Evolutionary conservation across 2,888 invertebrate species (phyloP), one percentile per base, ranked within the genome.

Genomic region (Laspeyria flexula): DNA sequence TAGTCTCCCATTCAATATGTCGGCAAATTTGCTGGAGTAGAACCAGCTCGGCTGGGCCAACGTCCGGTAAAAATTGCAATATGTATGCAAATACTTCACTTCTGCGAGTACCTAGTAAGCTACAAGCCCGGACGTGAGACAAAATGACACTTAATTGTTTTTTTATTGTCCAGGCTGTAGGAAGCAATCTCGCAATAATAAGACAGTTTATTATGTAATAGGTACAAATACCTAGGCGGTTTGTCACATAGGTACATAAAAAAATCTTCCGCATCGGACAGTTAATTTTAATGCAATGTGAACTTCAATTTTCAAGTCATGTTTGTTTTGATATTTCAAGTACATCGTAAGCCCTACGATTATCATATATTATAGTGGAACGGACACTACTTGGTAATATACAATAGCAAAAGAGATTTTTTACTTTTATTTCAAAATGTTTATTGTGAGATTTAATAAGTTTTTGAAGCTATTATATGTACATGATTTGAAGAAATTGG

Each of bases 171-270:
- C n/a, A 27, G 5, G n/a, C 2, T 16, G 16, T 29, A 41, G 44
- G 44, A 44, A 44, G 38, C 37, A 44, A 44, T 44, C 31, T 7
- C 25, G 7, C 7, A 6, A 25, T 25, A 25, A 25, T 25, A 25
- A 7, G 3, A 35, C 9, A 31, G n/a, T 16, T 18, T 45, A 37
- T 44, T 44, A 38, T 11, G 13, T 45, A 37, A 16, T 33, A 33
- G 10, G 30, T 12, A 38, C 11, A 10, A 12, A 25, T 7, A 25
- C 18, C 46, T 25, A 40, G 15, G 15, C 18, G 25, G 31, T 23
- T 38, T 45, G 45, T 38, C 38, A 45, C 30, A 44, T 25, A 11
- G n/a, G n/a, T 18, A 21, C 11, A 25, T 25, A 25, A n/a, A 9
- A 15, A 7, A 4, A 42, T 33, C 25, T 38, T 38, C 38, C 38